Evolutionary conservation across 2,888 invertebrate species (phyloP).

Genomic region (Coleophora flavipennella): DNA sequence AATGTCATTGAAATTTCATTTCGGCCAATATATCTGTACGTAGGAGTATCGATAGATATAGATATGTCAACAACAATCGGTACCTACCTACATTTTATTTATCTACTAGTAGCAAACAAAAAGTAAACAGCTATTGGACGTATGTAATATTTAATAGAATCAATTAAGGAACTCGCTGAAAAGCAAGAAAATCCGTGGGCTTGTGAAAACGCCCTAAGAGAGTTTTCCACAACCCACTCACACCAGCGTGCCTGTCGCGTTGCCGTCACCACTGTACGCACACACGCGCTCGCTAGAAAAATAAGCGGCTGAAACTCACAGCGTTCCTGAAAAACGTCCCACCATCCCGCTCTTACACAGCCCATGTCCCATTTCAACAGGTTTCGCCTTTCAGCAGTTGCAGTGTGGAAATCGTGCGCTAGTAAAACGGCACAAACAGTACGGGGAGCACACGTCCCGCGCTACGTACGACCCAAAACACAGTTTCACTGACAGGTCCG

Average conservation of each 20-base stretch:
- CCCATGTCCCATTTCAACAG: conserved; percentile 68
- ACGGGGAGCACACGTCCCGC: conserved; percentile 55
- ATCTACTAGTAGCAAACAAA: conserved; percentile 2
- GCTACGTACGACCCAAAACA: conserved; percentile 31
- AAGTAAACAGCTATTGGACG: conserved; percentile 6
- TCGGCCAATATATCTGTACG: too few relatives aligned
- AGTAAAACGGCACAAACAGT: conserved; percentile 67
- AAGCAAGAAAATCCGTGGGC: conserved; percentile 48
- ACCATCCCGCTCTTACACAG: conserved; percentile 46
- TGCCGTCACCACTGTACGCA: conserved; percentile 60
- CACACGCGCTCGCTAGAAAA: conserved; percentile 47
- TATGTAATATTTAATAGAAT: conserved; percentile 35
- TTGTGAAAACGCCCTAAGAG: conserved; percentile 63
- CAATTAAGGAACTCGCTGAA: conserved; percentile 32
- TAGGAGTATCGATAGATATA: too few relatives aligned
- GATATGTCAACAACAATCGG: too few relatives aligned
- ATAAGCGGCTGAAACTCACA: conserved; percentile 59
- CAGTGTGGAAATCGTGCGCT: conserved; percentile 63
- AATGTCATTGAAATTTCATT: too few relatives aligned
- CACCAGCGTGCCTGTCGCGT: conserved; percentile 48
- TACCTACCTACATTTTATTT: too few relatives aligned
- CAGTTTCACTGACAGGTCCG: conserved; percentile 65
- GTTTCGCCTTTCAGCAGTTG: conserved; percentile 69
- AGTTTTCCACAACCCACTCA: conserved; percentile 70
- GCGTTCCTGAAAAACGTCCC: conserved; percentile 26